Evolutionary conservation across 2,888 invertebrate species (phyloP), one percentile per base, ranked within the genome.

Genomic region (Pomacea canaliculata): DNA sequence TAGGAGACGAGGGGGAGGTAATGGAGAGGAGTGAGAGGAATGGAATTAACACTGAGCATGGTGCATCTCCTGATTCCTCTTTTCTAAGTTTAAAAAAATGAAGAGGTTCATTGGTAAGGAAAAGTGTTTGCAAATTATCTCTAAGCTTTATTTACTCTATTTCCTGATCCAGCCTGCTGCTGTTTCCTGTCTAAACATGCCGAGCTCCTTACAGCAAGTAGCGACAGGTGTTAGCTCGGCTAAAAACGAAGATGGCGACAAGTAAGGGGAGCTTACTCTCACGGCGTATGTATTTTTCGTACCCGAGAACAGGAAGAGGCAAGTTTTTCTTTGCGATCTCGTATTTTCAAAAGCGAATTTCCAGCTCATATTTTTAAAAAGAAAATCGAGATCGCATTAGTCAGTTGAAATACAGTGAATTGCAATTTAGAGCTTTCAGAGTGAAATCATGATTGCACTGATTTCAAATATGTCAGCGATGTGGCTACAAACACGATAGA

Each of bases 111-210:
- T 56, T 16, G 12, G 10, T 16, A 56, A 13, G 27, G 68, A 16
- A 59, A 73, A 67, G 48, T 73, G 73, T 73, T 67, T 68, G 73
- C 73, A 73, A 73, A 73, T 73, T 73, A 73, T 73, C 73, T 67
- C 67, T 73, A 37, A 68, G 48, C 56, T 27, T 67, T 73, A 67
- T 73, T 73, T 67, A 23, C 60, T 10, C 73, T 67, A 67, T 66
- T 59, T 51, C 51, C 68, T 23, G 67, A 68, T 73, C 68, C 46
- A 23, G 12, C 4, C 13, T 9, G 56, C 18, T 67, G 66, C 51
- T 73, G 73, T 73, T 73, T 66, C 49, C 59, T 73, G 56, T 51
- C 73, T 19, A 73, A 73, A 73, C 73, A 73, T 49, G 10, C 49
- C 73, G 9, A 49, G 66, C 73, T 18, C 65, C 27, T 73, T 66